Conservation (phyloP, 37 sponge, comb jelly and placozoan species). For the Theonella swinhoei region DNA sequence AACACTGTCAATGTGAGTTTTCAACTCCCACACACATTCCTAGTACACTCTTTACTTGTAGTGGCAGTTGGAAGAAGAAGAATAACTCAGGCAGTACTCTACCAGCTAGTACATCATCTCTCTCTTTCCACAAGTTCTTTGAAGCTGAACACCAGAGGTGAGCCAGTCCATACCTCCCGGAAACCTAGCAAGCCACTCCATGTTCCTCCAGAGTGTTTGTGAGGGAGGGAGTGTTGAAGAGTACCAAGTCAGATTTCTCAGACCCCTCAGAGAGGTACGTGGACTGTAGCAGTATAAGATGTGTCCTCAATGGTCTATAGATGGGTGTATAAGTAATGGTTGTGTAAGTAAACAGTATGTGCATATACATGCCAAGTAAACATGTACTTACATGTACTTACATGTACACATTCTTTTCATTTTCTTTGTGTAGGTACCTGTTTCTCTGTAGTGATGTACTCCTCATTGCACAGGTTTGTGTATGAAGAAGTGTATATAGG, state of each 20-base stretch:
- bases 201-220: constrained; percentile 54
- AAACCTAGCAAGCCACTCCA: too few species aligned
- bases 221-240: constrained; percentile 46
- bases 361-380: background rate
- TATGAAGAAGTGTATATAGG: too few species aligned
- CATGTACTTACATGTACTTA: background rate
- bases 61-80: too few species aligned
- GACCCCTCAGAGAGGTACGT: constrained; percentile 59
- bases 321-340: background rate
- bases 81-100: too few species aligned
- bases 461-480: constrained; percentile 81
- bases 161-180: too few species aligned
- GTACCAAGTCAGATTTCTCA: constrained; percentile 49
- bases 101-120: too few species aligned
- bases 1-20: too few species aligned
- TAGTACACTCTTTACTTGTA: too few species aligned
- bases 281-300: too few species aligned
- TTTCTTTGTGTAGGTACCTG: constrained; percentile 38
- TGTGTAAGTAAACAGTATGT: background rate
- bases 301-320: too few species aligned
- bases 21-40: too few species aligned
- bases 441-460: constrained; percentile 78
- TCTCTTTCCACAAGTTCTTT: constrained; percentile 58
- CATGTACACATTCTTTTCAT: background rate
- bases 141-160: constrained; percentile 68